Conservation (phyloP, 2,797 vertebrate species). For the Rhadinocentrus ornatus region DNA sequence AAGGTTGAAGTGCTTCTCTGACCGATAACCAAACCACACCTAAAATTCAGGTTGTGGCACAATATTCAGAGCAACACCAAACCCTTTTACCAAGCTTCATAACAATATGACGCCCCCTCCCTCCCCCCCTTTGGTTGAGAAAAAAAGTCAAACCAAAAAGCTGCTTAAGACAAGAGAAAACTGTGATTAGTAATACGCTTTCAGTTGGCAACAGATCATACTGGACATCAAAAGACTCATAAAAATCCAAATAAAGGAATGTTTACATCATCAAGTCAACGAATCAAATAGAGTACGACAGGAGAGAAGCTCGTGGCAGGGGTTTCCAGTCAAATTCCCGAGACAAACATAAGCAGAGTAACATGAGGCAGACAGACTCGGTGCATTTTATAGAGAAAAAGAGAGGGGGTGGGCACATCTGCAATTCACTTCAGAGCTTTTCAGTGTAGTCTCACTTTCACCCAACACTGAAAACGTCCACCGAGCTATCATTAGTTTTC, state of each 20-base stretch:
- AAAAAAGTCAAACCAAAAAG: slow-evolving; percentile 53
- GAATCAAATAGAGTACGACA: slow-evolving; percentile 52
- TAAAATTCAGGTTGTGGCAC: slow-evolving; percentile 15
- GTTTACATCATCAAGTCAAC: slow-evolving; percentile 78
- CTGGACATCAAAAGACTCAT: slow-evolving; percentile 60
- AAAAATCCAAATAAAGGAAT: slow-evolving; percentile 76
- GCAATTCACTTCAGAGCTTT: slow-evolving; percentile 32
- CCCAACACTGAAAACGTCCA: background rate
- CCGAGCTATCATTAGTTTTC: slow-evolving; percentile 3
- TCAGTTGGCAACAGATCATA: slow-evolving; percentile 68
- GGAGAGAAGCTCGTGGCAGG: slow-evolving; percentile 50
- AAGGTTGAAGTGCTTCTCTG: slow-evolving; percentile 6
- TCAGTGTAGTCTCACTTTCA: slow-evolving; percentile 6
- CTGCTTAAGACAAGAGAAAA: slow-evolving; percentile 56
- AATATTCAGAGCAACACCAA: slow-evolving; percentile 33
- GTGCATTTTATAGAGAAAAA: background rate
- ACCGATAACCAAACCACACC: slow-evolving; percentile 30
- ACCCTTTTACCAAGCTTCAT: slow-evolving; percentile 53
- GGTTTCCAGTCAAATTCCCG: slow-evolving; percentile 73
- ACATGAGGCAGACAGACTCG: slow-evolving; percentile 59
- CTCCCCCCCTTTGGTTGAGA: slow-evolving; percentile 34
- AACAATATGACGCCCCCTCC: slow-evolving; percentile 25
- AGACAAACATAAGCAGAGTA: slow-evolving; percentile 50
- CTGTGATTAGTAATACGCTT: slow-evolving; percentile 66
- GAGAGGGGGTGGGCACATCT: slow-evolving; percentile 14